These are phyloP conservation scores for Lasiurus cinereus DNA, from an alignment of 2,113 vertebrate genomes.

Conservation along the genomic window DNA sequence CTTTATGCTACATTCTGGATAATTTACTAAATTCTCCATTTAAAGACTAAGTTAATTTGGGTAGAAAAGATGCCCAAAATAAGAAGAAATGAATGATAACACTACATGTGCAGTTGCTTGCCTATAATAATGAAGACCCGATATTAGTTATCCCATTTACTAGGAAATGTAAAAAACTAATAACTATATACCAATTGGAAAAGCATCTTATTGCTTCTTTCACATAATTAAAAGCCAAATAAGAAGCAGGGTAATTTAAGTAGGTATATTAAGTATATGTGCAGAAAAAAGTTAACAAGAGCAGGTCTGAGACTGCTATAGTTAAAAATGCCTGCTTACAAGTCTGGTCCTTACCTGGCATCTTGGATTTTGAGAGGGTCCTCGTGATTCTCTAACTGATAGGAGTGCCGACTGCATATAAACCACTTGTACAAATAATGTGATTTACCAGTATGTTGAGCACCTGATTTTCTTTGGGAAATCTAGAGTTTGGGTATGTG, in stretches of 20 bases:
- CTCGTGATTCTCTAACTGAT: not conserved
- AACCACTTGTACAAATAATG: not conserved
- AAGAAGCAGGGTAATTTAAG: not conserved
- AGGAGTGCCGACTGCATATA: not conserved
- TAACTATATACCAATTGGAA: conserved; percentile 68
- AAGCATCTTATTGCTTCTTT: conserved; percentile 56
- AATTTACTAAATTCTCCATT: conserved; percentile 1
- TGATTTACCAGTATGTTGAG: not conserved
- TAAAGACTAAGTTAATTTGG: conserved; percentile 79
- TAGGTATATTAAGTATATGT: not conserved
- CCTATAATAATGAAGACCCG: conserved; percentile 73
- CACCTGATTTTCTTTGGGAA: not conserved
- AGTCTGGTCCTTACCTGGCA: not conserved
- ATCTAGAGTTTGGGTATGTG: not conserved
- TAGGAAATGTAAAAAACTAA: conserved; percentile 64
- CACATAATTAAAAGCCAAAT: conserved; percentile 70
- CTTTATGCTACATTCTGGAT: not conserved
- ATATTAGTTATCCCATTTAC: conserved; percentile 80
- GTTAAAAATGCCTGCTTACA: not conserved
- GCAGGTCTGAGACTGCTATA: not conserved
- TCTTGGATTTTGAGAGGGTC: not conserved
- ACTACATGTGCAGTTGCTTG: conserved; percentile 59
- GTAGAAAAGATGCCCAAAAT: conserved; percentile 78
- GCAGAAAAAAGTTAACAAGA: not conserved
- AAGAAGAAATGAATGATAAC: conserved; percentile 80